These are phyloP conservation scores for Lethocerus indicus DNA, from an alignment of 1,140 invertebrate genomes.

Conservation along the genomic window DNA sequence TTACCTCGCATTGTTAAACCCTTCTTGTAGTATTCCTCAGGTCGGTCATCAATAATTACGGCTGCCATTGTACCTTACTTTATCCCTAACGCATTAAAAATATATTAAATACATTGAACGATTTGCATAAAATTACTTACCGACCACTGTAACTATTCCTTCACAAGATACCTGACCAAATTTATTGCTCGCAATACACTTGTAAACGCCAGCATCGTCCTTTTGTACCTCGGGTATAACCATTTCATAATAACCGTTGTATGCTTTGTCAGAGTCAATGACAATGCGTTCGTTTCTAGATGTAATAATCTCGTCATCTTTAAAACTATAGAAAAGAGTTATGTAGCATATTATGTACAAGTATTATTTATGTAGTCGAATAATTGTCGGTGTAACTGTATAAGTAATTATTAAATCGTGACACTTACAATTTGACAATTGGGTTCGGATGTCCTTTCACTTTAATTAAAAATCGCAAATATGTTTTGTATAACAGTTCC, in stretches of 20 bases:
- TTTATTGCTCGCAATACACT: slow-evolving; percentile 70
- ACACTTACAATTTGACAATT: slow-evolving; percentile 65
- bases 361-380: neutral
- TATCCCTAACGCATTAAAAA: no score
- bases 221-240: slow-evolving; percentile 67
- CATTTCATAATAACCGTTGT: slow-evolving; percentile 76
- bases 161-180: slow-evolving; percentile 60
- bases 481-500: slow-evolving; percentile 71
- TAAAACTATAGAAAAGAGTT: slow-evolving; percentile 43
- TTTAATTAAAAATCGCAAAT: slow-evolving; percentile 76
- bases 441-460: slow-evolving; percentile 75
- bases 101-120: no score
- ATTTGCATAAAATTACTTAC: no score
- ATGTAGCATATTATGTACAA: neutral
- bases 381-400: neutral
- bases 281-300: slow-evolving; percentile 49
- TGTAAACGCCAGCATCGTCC: slow-evolving; percentile 74
- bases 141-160: slow-evolving; percentile 59
- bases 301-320: slow-evolving; percentile 56
- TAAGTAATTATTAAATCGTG: neutral
- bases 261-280: slow-evolving; percentile 53
- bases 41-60: no score
- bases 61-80: no score
- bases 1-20: no score
- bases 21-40: no score